phyloP scores from a whole-genome alignment of 2,888 invertebrate species.

The Sinhomidia bicolor region DNA sequence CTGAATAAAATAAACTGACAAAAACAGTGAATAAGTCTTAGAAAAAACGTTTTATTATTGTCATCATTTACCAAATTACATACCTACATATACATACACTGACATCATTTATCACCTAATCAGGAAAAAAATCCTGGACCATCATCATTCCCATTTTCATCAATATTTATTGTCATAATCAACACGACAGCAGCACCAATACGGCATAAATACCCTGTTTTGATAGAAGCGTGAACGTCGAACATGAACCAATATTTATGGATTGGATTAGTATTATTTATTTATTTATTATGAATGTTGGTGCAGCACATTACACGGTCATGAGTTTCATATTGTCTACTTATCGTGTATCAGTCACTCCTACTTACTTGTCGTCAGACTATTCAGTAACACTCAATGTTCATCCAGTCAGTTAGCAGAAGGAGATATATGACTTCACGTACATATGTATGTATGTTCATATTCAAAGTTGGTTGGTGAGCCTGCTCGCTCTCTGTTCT shows the following conservation, averaged over 20 bases:
- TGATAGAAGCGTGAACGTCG: not conserved
- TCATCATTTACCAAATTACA: too few species aligned
- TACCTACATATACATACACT: too few species aligned
- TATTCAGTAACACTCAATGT: too few species aligned
- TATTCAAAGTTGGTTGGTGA: too few species aligned
- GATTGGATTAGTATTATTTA: conserved; percentile 9
- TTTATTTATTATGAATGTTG: not conserved
- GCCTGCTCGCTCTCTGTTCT: too few species aligned
- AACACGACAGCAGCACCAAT: not conserved
- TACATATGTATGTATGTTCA: too few species aligned
- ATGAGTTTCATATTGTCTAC: not conserved
- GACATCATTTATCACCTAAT: too few species aligned
- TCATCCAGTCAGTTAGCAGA: not conserved
- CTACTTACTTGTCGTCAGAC: not conserved
- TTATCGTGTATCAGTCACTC: not conserved
- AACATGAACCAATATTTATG: conserved; percentile 17
- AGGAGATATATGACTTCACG: too few species aligned
- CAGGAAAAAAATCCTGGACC: not conserved
- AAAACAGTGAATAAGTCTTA: too few species aligned
- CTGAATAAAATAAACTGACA: too few species aligned
- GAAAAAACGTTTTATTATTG: too few species aligned
- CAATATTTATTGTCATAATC: not conserved
- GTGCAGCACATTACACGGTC: not conserved
- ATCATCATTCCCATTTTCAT: not conserved
- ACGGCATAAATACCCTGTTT: not conserved